These are phyloP conservation scores for Athripsodes cinereus DNA, from an alignment of 2,888 invertebrate species.

Conservation along the genomic window DNA sequence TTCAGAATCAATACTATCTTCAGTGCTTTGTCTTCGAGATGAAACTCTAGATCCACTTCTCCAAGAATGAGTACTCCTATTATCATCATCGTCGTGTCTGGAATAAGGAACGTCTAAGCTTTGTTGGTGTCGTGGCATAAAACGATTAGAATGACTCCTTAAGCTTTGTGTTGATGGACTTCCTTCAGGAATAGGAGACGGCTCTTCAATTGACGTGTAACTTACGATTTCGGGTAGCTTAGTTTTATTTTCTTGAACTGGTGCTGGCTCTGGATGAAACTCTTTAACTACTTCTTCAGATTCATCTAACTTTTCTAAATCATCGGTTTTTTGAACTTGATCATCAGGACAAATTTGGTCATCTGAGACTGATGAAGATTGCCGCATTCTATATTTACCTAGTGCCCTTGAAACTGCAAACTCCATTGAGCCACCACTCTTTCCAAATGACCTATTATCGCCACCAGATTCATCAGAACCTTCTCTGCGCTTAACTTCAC, in stretches of 20 bases:
- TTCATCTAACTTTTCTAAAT: constrained; percentile 23
- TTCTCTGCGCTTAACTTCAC: constrained; percentile 61
- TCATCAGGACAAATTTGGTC: constrained; percentile 51
- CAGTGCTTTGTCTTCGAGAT: constrained; percentile 83
- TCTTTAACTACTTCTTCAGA: constrained; percentile 26
- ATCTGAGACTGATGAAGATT: constrained; percentile 65
- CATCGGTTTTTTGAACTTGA: constrained; percentile 14
- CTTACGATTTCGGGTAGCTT: constrained; percentile 43
- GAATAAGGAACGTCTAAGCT: constrained; percentile 73
- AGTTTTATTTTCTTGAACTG: constrained; percentile 33
- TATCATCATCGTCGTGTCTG: constrained; percentile 75
- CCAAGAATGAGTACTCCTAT: constrained; percentile 80
- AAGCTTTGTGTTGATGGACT: constrained; percentile 61
- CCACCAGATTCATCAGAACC: constrained; percentile 57
- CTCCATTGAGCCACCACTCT: constrained; percentile 68
- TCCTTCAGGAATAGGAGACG: constrained; percentile 49
- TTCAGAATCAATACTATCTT: constrained; percentile 89
- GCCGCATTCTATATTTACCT: constrained; percentile 70
- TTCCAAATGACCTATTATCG: constrained; percentile 46
- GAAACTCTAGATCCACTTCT: constrained; percentile 80
- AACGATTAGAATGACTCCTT: constrained; percentile 53
- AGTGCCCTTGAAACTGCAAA: constrained; percentile 78
- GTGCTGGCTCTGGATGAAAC: constrained; percentile 33
- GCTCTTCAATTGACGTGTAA: constrained; percentile 45
- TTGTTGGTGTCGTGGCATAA: constrained; percentile 64